Base-by-base conservation (phyloP, 2,888 invertebrate species). In the Tanytarsus gracilentus region DNA sequence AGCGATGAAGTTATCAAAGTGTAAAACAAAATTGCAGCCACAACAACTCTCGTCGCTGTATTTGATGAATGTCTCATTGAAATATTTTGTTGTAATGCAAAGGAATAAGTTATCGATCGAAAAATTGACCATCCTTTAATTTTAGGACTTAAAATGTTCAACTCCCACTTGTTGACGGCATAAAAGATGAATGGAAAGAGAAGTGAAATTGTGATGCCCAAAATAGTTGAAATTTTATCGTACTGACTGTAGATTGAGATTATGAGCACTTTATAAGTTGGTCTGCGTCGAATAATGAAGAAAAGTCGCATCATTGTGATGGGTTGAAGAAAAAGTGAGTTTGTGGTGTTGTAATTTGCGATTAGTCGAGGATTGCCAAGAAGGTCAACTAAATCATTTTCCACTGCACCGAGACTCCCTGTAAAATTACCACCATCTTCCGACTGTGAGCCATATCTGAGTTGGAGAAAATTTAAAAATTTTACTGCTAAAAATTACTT, bases 311-410 rank as follows among this genome's bases (percentile, higher is more conserved):
- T 16, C 56, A 40, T 40, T n/a, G 40, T 40, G 18, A 56, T 56
- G 1, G 56, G 56, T 18, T 39, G 39, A 11, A 56, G 26, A 44
- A 56, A 56, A 9, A 56, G n/a, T 9, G 29, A 25, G 3, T 56
- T 56, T 27, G 25, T 26, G 1, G 56, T 44, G 16, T 56, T 56
- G 8, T 56, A 56, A 25, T 40, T 40, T 14, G 56, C 39, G n/a
- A 56, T 56, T 8, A 56, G 21, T 56, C 36, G 11, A 26, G 40
- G 56, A 44, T 56, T 56, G 25, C 21, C 40, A 1, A 25, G 16
- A 7, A 56, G 27, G 27, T 56, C 56, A 14, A 36, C 40, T 18
- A 16, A 14, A 16, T 36, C 44, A 8, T 56, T 21, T 23, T 56
- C 56, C 11, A 56, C 4, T 8, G 23, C 16, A 11, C 39, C 56